Base-by-base conservation (phyloP, 2,888 invertebrate genomes). In the Cryptus viduatorius region DNA sequence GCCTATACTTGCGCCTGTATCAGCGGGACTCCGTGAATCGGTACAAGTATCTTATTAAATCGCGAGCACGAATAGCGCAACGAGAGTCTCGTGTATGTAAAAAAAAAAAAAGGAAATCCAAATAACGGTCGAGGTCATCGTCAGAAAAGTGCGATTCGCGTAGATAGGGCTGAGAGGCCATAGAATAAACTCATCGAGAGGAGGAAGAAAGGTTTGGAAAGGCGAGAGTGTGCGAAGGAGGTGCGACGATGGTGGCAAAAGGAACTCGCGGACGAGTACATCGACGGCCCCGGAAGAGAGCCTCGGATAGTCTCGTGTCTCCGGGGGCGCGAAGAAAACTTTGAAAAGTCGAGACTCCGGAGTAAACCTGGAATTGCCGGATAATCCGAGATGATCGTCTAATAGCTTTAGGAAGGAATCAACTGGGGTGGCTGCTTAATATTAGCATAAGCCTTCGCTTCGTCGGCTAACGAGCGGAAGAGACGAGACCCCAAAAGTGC, bases 341-440 rank as follows among this genome's bases (percentile, higher is more conserved):
- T 93, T 92, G 92, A 91, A 93, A 93, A 91, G 92, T 91, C 88
- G 91, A 90, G 91, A 89, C 90, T 73, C 78, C 56, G 56, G 89
- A 90, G 90, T 89, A 90, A 91, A 91, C 90, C 89, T 91, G 88
- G 88, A 91, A 91, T 91, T 91, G 92, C 88, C 88, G 91, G 93
- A 92, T 93, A 91, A 93, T 93, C 93, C 92, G 88, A 91, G 93
- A 93, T 93, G 93, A 93, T 93, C 93, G 92, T 90, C 92, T 93
- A 93, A 93, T 93, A 93, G 93, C 92, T 93, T 93, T 93, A 93
- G 91, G 91, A 91, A 92, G 92, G 93, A 93, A 93, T 93, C 92
- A 92, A 90, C 91, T 89, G 90, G 86, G 89, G 89, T 87, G 89
- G 90, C 89, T 90, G 89, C 91, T 91, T 90, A 88, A 92, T 88